These are phyloP conservation scores for Andinoacara biseriatus DNA, from an alignment of 2,113 vertebrate genomes.

Conservation along the genomic window DNA sequence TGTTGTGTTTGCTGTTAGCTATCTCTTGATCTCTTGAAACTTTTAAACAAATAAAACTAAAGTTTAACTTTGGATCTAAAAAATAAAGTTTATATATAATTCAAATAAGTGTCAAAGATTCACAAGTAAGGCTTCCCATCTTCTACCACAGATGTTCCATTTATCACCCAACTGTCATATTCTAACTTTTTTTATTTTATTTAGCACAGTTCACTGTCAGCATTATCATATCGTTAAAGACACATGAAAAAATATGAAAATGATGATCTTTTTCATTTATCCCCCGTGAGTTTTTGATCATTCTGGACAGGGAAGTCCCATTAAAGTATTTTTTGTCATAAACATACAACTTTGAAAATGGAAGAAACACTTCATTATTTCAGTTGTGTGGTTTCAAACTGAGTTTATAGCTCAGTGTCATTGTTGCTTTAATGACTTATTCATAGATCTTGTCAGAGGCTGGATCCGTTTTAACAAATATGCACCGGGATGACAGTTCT, in stretches of 20 bases:
- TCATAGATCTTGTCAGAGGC: conserved; percentile 54
- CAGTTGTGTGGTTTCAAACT: conserved; percentile 23
- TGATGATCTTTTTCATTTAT: not conserved
- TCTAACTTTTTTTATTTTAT: conserved; percentile 7
- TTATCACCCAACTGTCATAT: not conserved
- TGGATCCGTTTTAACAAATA: conserved; percentile 53
- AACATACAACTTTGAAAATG: not conserved
- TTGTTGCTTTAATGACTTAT: conserved; percentile 61
- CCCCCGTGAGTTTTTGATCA: not conserved
- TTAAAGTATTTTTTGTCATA: not conserved
- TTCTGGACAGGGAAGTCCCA: conserved; percentile 27
- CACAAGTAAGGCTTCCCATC: not conserved
- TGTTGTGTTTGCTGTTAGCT: not conserved
- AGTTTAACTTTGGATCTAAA: not conserved
- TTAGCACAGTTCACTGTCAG: conserved; percentile 4
- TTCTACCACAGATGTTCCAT: conserved; percentile 14
- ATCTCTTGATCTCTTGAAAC: conserved; percentile 4
- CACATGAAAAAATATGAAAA: not conserved
- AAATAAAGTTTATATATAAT: not conserved
- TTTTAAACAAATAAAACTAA: not conserved
- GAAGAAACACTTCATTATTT: conserved; percentile 24
- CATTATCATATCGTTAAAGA: conserved; percentile 6
- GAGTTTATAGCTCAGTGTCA: conserved; percentile 36
- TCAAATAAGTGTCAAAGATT: not conserved
- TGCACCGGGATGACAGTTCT: conserved; percentile 33